These are phyloP conservation scores for Therioaphis trifolii DNA, from an alignment of 2,888 invertebrate genomes.

Conservation along the genomic window DNA sequence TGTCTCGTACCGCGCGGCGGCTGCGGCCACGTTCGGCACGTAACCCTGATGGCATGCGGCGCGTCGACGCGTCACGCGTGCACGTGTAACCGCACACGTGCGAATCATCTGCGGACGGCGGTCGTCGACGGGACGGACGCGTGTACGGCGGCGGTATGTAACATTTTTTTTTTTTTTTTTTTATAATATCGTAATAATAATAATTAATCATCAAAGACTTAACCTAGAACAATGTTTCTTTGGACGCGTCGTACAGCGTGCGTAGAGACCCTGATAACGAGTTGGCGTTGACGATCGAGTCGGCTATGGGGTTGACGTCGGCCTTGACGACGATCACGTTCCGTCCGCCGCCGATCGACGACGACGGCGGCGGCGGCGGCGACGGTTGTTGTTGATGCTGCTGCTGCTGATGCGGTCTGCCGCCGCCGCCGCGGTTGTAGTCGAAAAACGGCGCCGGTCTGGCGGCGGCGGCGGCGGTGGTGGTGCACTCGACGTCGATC, in stretches of 20 bases:
- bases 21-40: too few relatives aligned
- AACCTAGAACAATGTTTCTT: slow-evolving; percentile 60
- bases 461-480: slow-evolving; percentile 15
- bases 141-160: too few relatives aligned
- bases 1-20: too few relatives aligned
- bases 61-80: too few relatives aligned
- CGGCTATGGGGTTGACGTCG: slow-evolving; percentile 56
- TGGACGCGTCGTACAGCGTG: slow-evolving; percentile 58
- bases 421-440: slow-evolving; percentile 14
- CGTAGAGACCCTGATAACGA: slow-evolving; percentile 60
- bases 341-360: not conserved
- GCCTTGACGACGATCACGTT: slow-evolving; percentile 59
- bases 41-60: too few relatives aligned
- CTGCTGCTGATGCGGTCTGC: not conserved
- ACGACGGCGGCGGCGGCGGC: not conserved
- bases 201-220: too few relatives aligned
- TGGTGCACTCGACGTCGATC: too few relatives aligned
- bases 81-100: too few relatives aligned
- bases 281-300: slow-evolving; percentile 57
- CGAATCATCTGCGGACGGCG: too few relatives aligned
- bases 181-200: too few relatives aligned
- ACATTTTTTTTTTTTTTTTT: too few relatives aligned
- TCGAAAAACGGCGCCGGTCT: not conserved
- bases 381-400: not conserved
- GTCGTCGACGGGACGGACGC: too few relatives aligned